Base-by-base conservation (phyloP, 2,888 invertebrate species). In the Eilema depressum region DNA sequence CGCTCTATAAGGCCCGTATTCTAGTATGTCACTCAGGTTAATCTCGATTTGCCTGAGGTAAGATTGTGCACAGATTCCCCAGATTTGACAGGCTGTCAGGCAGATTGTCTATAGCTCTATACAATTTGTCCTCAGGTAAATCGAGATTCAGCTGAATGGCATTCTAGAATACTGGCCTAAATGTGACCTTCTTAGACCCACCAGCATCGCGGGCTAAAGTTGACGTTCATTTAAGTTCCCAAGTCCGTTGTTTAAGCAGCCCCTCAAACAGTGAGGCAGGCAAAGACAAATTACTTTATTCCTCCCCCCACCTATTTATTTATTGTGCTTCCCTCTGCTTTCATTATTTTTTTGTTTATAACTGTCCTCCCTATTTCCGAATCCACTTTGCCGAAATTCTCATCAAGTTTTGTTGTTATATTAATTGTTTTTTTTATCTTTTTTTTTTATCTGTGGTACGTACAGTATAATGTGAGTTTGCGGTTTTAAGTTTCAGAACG, bases 241-340 rank as follows among this genome's bases (percentile, higher is more conserved):
- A 82, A 83, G 81, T 85, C 79, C 82, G 3, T 25, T 85, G 78
- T 80, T 47, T 74, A 62, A 41, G 79, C 56, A 63, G 57, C 10
- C 33, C 8, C 37, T 66, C 63, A 59, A 69, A 76, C 85, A 83
- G 78, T 81, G 86, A 81, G 79, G 71, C 83, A 81, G 86, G 87
- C 88, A 86, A 86, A 90, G 91, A 92, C 91, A 91, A 92, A 92
- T 92, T 90, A 88, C 88, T 90, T 89, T 88, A 89, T 88, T 86
- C 88, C 88, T 85, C 84, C 85, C 79, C 84, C 85, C 83, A 86
- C 76, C 88, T 89, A 89, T 89, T 88, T 90, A 91, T 91, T 91
- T 90, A 89, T 90, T 84, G 88, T 83, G 82, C 84, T 85, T 79
- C 81, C 80, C 82, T 85, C 77, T 78, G 84, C 82, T 85, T 86